Base-by-base conservation (phyloP, 2,113 vertebrate species). In the Pseudopodoces humilis region DNA sequence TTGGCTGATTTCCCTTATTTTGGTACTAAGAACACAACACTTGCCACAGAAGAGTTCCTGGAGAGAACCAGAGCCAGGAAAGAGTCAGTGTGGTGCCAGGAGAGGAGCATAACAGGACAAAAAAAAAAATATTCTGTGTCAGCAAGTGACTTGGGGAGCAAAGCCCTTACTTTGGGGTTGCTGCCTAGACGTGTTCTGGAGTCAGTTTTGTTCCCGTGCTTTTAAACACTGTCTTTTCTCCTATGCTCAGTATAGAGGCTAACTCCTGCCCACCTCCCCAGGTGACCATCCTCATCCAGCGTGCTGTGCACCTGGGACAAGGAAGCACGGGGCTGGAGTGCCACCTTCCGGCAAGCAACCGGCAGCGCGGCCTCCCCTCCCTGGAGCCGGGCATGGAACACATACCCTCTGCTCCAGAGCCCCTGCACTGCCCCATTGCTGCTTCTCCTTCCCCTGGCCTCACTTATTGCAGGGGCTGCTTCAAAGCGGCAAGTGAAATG, bases 341-440 rank as follows among this genome's bases (percentile, higher is more conserved):
- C 96, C 96, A 96, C 94, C 96, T 97, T n/a, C 88, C 17, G 96
- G 95, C 95, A 72, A 65, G 88, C 4, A 21, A 4, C 55, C 1
- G 74, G 35, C 94, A 92, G 88, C 68, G 6, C 88, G n/a, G 81
- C 44, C 62, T 35, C 52, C 6, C 4, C 62, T 46, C 65, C 62
- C 23, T 1, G 47, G 18, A 46, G 76, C 43, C 30, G 11, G 43
- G 44, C 53, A 44, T 2, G 17, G 27, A 49, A 39, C 23, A 35
- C 25, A 1, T 10, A 27, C 4, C 15, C 52, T 20, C 13, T 3
- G 25, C 68, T 28, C 56, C 60, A 35, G 8, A 25, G 31, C 6
- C 39, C 19, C 28, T 3, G 37, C 13, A 1, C 37, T 2, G 6
- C 11, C 21, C 31, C 43, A 0, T 0, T 6, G 33, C 31, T 21